Conservation (phyloP, 2,113 vertebrate genomes). For the Nothocercus julius region DNA sequence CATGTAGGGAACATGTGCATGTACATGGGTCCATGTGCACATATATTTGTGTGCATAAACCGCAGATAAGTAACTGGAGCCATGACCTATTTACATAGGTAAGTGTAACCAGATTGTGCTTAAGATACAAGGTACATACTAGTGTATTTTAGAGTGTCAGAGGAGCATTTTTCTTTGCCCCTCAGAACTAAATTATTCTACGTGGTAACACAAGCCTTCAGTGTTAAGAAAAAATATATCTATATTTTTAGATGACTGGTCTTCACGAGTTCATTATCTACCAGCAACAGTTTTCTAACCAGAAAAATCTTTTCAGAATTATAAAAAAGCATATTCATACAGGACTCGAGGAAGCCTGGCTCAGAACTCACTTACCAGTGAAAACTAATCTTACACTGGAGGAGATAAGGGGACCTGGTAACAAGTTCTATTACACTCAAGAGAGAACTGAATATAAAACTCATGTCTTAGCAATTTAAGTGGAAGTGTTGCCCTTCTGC, state of each 20-base stretch:
- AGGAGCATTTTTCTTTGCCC: neutral
- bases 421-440: conserved; percentile 38
- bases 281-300: neutral
- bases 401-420: conserved; percentile 27
- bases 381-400: neutral
- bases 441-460: conserved; percentile 73
- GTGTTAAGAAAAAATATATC: neutral
- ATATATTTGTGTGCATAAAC: neutral
- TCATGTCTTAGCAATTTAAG: conserved; percentile 73
- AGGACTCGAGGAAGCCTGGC: neutral
- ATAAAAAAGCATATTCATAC: neutral
- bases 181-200: neutral
- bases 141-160: neutral
- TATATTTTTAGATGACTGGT: neutral
- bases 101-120: neutral
- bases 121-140: neutral
- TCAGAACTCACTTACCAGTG: neutral
- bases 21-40: neutral
- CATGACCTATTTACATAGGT: neutral
- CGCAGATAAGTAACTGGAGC: neutral
- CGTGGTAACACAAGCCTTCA: neutral
- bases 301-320: neutral
- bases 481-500: conserved; percentile 77
- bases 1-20: neutral
- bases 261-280: neutral